Evolutionary conservation across 2,888 invertebrate genomes (phyloP), one percentile per base, ranked within the genome.

Genomic region (Drosophila mulleri): DNA sequence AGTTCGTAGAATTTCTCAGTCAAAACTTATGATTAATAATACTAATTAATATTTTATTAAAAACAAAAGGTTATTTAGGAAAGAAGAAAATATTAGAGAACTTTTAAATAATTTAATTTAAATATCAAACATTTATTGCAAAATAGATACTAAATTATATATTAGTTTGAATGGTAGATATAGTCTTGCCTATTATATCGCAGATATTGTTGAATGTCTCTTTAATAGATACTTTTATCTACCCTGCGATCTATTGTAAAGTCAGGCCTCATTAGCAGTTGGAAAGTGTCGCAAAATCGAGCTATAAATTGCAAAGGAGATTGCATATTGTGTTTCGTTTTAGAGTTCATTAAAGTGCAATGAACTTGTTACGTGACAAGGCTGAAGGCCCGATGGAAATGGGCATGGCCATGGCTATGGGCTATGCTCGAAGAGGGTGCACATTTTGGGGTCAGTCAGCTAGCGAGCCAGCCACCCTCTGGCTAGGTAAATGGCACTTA

Each of bases 291-390:
- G 45, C 52, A 35, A 12, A 42, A 58, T 45, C 37, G n/a, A 39
- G 32, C 52, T 50, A 63, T 75, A 72, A 70, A 74, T 74, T 59
- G n/a, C 45, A 9, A 44, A 44, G 39, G 45, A 18, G 18, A 70
- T 74, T 63, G 60, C 61, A 74, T 67, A 74, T 77, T 74, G 65
- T 66, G 18, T 64, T 56, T 50, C 71, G 59, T 20, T 67, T 62
- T 52, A 26, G 54, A 74, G 75, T 84, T 83, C 72, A 80, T 81
- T 83, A 77, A 83, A 83, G 83, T 79, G 75, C 83, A 84, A 77
- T 82, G 82, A 83, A 83, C 83, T 74, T 58, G 58, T 56, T 59
- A 71, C 73, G 72, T 70, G 59, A 29, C n/a, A n/a, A n/a, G 48
- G 48, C 48, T 23, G 14, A 20, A 26, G 60, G 16, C 4, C 3